Base-by-base conservation (phyloP, 2,113 vertebrate genomes). In the Leucoraja erinaceus region DNA sequence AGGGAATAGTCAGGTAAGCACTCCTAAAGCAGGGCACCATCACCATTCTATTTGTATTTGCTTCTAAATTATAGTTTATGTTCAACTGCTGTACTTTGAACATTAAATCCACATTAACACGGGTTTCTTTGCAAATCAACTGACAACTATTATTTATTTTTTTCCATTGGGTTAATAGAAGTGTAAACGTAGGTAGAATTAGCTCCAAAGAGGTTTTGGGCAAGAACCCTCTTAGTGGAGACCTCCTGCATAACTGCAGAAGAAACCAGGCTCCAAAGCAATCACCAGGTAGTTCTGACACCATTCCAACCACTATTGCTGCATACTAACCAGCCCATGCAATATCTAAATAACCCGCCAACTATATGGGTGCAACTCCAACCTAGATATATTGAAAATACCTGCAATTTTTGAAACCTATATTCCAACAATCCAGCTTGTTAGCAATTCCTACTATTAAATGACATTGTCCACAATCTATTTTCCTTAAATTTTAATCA, bases 1-100 rank as follows among this genome's bases (percentile, higher is more conserved):
- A 99, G 96, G 98, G 98, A 54, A 96, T 99, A 94, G 98, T 99
- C 95, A 99, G 98, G 98, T 99, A 97, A 99, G 98, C 93, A 93
- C 31, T 74, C 66, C 33, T 66, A 88, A 88, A 88, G 61, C 59
- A 31, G 59, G 31, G 11, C 7, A 88, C 12, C 9, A 38, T 79
- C 66, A 47, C 70, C 33, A 72, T 38, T 74, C 20, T 22, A 28
- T 72, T 22, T 9, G n/a, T 72, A 47, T 9, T 72, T 91, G 16
- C 54, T 84, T 59, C 59, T 25, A 84, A 84, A 59, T 84, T 54
- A 47, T 56, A 14, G 11, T 54, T 28, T 47, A 66, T 54, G 70
- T 54, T 91, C 70, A 91, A 47, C 4, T 0, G 66, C 61, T 31
- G 70, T 54, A 72, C 22, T n/a, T 54, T 31, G 38, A 91, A 74